Percentiles rank a stretch among this genome's conserved stretches.
Conservation (phyloP, 2,797 vertebrate species). For the Pseudocheirus occidentalis region DNA sequence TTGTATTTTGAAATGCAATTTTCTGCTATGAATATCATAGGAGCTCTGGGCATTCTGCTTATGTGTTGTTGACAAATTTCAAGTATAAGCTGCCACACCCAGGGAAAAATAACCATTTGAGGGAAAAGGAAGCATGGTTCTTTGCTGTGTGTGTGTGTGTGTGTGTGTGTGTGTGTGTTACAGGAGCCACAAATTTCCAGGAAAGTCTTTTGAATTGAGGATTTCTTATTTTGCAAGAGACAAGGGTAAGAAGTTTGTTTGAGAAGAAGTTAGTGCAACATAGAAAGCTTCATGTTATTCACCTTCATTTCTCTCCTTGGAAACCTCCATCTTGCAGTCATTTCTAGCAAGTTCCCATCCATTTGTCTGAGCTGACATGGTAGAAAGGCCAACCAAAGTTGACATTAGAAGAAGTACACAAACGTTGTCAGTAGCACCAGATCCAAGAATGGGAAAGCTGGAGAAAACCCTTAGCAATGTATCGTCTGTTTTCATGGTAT, state of each 20-base stretch:
- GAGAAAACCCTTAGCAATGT: constrained; percentile 69
- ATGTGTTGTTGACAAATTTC: background rate
- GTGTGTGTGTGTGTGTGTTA: background rate
- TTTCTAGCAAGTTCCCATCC: background rate
- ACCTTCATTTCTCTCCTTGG: background rate
- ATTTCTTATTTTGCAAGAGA: background rate
- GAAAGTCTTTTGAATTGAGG: background rate
- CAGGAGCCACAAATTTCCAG: constrained; percentile 15
- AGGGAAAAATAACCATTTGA: background rate
- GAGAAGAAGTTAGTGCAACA: background rate
- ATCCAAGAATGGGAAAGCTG: constrained; percentile 58
- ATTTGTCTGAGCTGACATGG: background rate
- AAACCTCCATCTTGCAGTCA: background rate
- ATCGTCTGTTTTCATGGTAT: constrained; percentile 74
- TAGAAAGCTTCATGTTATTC: background rate
- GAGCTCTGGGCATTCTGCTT: background rate
- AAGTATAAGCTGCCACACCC: background rate
- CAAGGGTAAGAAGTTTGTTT: background rate
- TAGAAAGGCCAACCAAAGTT: background rate
- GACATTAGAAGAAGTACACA: background rate
- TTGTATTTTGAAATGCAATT: background rate
- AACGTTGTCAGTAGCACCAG: constrained; percentile 29
- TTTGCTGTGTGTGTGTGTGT: background rate
- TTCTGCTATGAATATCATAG: background rate
- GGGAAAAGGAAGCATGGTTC: background rate